Conservation (phyloP, 2,888 invertebrate species). For the Aspidapion aeneum region DNA sequence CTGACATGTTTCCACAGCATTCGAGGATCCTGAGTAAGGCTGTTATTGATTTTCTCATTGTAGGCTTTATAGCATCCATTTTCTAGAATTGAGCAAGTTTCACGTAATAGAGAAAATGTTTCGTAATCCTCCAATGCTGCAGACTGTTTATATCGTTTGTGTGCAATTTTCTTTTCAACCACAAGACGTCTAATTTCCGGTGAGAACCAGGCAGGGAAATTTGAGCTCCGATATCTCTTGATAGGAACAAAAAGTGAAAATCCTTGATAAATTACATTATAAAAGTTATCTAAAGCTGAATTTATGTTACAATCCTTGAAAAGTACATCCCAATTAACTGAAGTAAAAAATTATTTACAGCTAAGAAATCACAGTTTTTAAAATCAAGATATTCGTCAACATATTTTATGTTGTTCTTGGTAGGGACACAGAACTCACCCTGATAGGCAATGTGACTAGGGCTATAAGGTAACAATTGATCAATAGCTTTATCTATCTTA, state of each 20-base stretch:
- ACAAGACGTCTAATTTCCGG: neutral
- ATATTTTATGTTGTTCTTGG: neutral
- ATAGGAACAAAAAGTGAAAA: neutral
- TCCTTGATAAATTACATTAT: neutral
- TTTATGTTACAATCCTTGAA: conserved; percentile 2
- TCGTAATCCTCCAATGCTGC: neutral
- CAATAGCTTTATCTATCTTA: neutral
- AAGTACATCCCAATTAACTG: neutral
- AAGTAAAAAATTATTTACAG: conserved; percentile 1
- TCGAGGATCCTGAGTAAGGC: neutral
- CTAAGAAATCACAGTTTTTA: conserved; percentile 3
- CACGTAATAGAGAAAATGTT: neutral
- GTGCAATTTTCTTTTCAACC: neutral
- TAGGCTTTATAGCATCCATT: neutral
- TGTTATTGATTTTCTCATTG: neutral
- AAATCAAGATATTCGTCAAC: neutral
- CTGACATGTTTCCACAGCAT: neutral
- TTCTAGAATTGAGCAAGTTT: too few relatives aligned
- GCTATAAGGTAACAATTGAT: neutral
- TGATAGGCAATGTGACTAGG: neutral
- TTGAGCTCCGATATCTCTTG: neutral
- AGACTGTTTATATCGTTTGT: neutral
- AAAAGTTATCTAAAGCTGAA: neutral
- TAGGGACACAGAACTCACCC: neutral
- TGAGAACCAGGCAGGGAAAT: too few relatives aligned